Evolutionary conservation across 2,888 invertebrate species (phyloP).

Genomic region (Junonia oenone): DNA sequence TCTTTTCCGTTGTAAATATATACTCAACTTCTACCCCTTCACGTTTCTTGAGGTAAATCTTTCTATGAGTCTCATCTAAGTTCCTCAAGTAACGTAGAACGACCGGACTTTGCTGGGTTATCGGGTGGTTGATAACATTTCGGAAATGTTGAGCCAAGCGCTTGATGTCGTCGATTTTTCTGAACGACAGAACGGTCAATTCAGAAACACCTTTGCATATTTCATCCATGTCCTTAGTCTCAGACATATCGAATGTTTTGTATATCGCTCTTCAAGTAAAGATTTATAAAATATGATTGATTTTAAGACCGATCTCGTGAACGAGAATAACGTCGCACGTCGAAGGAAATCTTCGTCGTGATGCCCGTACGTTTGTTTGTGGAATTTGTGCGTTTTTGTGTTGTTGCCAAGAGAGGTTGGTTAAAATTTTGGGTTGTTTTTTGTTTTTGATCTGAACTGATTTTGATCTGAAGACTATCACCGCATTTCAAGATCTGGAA

Average conservation of each 20-base stretch:
- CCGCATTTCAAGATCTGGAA: constrained; percentile 75
- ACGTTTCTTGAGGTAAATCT: constrained; percentile 54
- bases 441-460: constrained; percentile 35
- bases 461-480: constrained; percentile 51
- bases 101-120: constrained; percentile 47
- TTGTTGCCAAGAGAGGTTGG: constrained; percentile 27
- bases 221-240: constrained; percentile 42
- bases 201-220: constrained; percentile 47
- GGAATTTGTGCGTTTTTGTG: constrained; percentile 29
- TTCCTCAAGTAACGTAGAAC: constrained; percentile 51
- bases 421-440: constrained; percentile 34
- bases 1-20: constrained; percentile 71
- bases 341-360: constrained; percentile 22
- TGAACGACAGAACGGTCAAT: constrained; percentile 59
- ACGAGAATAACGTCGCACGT: constrained; percentile 40
- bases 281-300: constrained; percentile 31
- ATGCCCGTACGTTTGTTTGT: constrained; percentile 45
- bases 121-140: constrained; percentile 54
- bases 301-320: constrained; percentile 44
- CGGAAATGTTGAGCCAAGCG: constrained; percentile 59
- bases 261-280: neutral
- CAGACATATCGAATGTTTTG: constrained; percentile 32
- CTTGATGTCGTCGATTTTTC: constrained; percentile 62
- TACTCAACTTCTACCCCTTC: constrained; percentile 68
- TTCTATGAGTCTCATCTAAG: constrained; percentile 54